phyloP scores from a whole-genome alignment of 1,140 invertebrate genomes.

The Zaprionus africanus region DNA sequence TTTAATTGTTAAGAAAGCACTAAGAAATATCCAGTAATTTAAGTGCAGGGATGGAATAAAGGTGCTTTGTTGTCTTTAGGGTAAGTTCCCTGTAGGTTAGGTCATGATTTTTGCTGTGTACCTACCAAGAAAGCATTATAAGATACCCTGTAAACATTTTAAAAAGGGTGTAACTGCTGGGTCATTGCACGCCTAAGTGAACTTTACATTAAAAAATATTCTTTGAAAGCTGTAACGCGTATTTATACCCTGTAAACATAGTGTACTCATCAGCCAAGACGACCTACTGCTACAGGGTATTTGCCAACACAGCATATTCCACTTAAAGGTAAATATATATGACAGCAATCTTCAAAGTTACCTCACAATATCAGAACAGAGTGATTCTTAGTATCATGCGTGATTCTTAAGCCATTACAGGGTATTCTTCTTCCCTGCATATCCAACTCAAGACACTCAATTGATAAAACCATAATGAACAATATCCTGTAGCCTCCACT shows the following conservation, averaged over 20 bases:
- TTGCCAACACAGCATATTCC: background rate
- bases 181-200: background rate
- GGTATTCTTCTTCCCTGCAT: background rate
- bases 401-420: background rate
- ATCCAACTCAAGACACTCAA: background rate
- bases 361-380: background rate
- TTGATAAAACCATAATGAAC: background rate
- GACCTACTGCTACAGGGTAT: background rate
- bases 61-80: background rate
- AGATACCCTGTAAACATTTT: background rate
- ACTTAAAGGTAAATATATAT: background rate
- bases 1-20: no score
- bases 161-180: background rate
- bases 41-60: background rate
- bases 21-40: background rate
- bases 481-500: background rate
- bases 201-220: no score
- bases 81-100: background rate
- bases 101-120: background rate
- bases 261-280: accelerated
- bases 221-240: no score
- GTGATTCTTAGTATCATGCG: no score
- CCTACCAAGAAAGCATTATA: background rate
- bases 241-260: background rate
- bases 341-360: background rate